These are phyloP conservation scores for Peromyscus leucopus DNA, from an alignment of 2,113 vertebrate species.

Conservation along the genomic window DNA sequence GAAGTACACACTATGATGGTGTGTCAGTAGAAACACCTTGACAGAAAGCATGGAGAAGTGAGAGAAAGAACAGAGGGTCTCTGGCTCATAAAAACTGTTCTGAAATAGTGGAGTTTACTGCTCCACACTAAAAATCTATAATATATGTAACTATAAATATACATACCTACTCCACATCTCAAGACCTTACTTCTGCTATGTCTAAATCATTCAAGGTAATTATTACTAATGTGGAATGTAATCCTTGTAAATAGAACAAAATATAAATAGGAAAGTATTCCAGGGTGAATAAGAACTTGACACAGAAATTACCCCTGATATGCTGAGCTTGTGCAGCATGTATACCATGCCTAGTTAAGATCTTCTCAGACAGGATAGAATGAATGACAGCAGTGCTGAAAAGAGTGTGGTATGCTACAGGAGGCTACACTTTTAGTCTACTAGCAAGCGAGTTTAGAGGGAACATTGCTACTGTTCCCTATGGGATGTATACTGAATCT, in stretches of 20 bases:
- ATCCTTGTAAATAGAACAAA: background rate
- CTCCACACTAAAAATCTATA: background rate
- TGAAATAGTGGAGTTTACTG: background rate
- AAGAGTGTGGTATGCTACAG: background rate
- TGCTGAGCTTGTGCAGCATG: background rate
- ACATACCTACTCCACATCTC: background rate
- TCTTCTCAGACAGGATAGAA: no score
- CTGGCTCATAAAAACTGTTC: background rate
- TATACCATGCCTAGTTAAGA: background rate
- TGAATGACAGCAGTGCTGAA: background rate
- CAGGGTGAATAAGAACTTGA: background rate
- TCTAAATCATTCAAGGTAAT: background rate
- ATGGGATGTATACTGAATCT: background rate
- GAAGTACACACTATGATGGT: background rate
- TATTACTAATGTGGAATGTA: background rate
- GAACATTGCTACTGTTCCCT: slow-evolving; percentile 14
- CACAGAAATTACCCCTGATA: background rate
- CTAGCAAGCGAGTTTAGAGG: slow-evolving; percentile 1
- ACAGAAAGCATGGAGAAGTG: background rate
- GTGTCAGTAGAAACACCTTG: background rate
- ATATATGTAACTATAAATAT: background rate
- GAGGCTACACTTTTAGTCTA: background rate
- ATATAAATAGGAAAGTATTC: background rate
- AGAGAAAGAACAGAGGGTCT: background rate
- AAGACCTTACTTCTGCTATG: background rate